Base-by-base conservation (phyloP, 1,140 invertebrate genomes). In the Penaeus vannamei region DNA sequence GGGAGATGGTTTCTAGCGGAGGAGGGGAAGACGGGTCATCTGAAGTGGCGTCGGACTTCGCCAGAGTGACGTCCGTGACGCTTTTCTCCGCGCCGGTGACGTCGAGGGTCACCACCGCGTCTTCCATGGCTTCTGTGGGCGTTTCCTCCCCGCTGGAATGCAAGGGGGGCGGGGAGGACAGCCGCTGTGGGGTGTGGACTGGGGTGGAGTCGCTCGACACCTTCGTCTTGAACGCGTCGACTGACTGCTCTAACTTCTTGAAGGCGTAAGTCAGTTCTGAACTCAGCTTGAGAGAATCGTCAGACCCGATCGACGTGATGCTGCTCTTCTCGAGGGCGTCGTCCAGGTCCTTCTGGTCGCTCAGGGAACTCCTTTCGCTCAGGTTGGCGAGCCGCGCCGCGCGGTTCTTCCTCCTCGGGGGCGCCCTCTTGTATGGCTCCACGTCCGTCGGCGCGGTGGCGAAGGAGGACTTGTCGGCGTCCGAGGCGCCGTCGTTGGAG, bases 231-330 rank as follows among this genome's bases (percentile, higher is more conserved):
- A 89, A 89, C 23, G 66, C 87, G 29, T 89, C 87, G 0, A 89
- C 87, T 66, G 87, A 89, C 29, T 64, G 36, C 42, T 89, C 87
- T 19, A 89, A 53, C 72, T 89, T 89, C 42, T 66, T 64, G 36
- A 89, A 89, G 17, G 87, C 87, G 36, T 89, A 89, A 23, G 59
- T 84, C 23, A 89, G 36, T 66, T 89, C 87, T 64, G 87, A 79
- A 85, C 83, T 85, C 42, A 89, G 10, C 64, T 61, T 89, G 53
- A 72, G 84, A 29, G 85, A 87, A 7, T 89, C 87, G 64, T 89
- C 87, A 66, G 79, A 89, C 82, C 32, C 72, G 23, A 84, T 83
- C 14, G 87, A 89, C 29, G 42, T 60, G 53, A 85, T 81, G 66
- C 87, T 89, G 23, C 83, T 69, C 53, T 29, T 60, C n/a, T 89